These are phyloP conservation scores for Epinotia bilunana DNA, from an alignment of 2,888 invertebrate genomes.

Conservation along the genomic window DNA sequence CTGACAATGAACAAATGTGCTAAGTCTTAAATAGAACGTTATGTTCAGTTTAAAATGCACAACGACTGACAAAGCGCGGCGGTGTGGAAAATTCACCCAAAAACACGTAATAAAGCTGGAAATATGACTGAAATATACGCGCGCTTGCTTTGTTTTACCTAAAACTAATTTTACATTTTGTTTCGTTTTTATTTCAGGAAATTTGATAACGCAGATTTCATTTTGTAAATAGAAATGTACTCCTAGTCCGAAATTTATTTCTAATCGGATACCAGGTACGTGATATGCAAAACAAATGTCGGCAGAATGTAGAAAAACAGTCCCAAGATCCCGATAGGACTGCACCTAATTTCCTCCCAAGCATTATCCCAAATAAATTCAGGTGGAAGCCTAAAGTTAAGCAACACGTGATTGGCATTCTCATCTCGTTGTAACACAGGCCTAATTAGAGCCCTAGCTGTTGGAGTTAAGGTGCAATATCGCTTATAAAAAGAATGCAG, in stretches of 20 bases:
- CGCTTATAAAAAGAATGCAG: constrained; percentile 49
- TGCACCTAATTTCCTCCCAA: constrained; percentile 56
- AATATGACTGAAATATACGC: constrained; percentile 16
- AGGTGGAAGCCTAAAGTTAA: constrained; percentile 59
- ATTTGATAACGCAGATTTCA: constrained; percentile 19
- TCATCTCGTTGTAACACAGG: constrained; percentile 46
- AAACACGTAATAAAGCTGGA: constrained; percentile 35
- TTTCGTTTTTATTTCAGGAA: constrained; percentile 14
- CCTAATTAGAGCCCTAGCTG: constrained; percentile 48
- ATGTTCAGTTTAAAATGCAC: constrained; percentile 38
- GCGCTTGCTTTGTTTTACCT: constrained; percentile 12
- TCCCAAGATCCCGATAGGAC: constrained; percentile 44
- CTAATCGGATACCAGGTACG: constrained; percentile 30
- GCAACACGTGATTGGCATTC: constrained; percentile 66
- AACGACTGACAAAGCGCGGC: constrained; percentile 24
- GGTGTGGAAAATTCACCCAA: constrained; percentile 28
- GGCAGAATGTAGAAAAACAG: constrained; percentile 27
- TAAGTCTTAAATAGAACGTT: constrained; percentile 17
- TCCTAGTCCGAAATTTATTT: constrained; percentile 20
- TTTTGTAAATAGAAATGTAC: constrained; percentile 29
- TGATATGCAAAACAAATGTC: constrained; percentile 40
- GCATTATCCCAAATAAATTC: constrained; percentile 60
- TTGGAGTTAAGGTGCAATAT: constrained; percentile 52
- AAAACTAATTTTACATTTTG: constrained; percentile 33
- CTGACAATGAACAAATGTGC: constrained; percentile 31